These are phyloP conservation scores for Chelonia mydas DNA, from an alignment of 2,797 vertebrate genomes.

Conservation along the genomic window DNA sequence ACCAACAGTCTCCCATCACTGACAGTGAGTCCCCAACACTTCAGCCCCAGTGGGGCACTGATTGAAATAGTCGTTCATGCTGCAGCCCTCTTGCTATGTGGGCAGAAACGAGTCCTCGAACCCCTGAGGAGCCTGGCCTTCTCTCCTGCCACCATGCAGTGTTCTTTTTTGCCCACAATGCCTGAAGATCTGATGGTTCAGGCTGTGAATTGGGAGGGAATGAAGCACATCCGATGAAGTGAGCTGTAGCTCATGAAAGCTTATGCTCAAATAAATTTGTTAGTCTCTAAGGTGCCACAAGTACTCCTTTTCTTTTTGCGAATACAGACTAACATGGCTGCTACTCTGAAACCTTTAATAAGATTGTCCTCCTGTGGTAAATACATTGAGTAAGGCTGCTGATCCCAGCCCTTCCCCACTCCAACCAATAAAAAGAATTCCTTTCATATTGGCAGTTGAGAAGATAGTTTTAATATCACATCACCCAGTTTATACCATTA, in stretches of 20 bases:
- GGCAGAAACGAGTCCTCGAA: constrained; percentile 74
- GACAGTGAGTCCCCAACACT: neutral
- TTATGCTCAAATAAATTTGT: no score
- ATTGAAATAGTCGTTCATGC: constrained; percentile 86
- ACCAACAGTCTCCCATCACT: constrained; percentile 79
- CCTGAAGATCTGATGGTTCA: no score
- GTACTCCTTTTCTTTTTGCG: no score
- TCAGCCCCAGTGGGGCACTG: constrained; percentile 40
- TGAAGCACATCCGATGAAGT: no score
- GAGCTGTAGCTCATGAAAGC: no score
- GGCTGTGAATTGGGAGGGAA: no score
- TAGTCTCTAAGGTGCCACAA: no score
- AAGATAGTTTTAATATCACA: neutral
- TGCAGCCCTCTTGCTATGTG: constrained; percentile 83
- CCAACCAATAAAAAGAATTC: neutral
- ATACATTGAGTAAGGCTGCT: neutral
- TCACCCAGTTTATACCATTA: neutral
- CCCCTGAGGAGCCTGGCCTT: constrained; percentile 88
- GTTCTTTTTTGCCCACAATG: no score
- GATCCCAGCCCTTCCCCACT: neutral
- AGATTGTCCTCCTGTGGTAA: neutral
- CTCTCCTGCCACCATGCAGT: constrained; percentile 84
- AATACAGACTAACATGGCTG: no score
- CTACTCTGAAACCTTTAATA: neutral
- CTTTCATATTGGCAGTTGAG: neutral